Evolutionary conservation across 2,113 vertebrate species (phyloP).

Genomic region (Alexandromys fortis): DNA sequence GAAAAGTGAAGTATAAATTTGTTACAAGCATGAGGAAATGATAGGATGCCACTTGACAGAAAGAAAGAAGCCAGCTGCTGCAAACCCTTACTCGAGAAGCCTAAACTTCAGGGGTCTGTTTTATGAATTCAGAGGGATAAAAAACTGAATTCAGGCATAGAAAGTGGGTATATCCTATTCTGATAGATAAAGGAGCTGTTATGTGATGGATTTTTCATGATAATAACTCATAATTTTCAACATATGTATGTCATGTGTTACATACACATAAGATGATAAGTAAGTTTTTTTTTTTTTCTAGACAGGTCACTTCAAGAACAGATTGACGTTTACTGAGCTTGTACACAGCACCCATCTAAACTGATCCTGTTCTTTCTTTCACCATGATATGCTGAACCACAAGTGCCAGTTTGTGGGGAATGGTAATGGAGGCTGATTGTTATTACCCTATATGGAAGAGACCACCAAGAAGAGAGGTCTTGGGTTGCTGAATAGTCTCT

Average conservation of each 20-base stretch:
- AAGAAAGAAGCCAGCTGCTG: neutral
- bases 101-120: neutral
- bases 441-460: neutral
- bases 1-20: neutral
- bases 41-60: neutral
- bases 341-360: neutral
- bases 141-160: neutral
- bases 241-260: neutral
- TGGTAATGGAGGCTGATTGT: neutral
- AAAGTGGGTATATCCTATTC: neutral
- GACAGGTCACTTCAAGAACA: neutral
- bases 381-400: neutral
- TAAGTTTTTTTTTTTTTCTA: neutral
- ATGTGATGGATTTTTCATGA: neutral
- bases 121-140: too few species aligned
- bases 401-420: fast-evolving
- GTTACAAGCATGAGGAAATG: neutral
- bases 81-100: too few species aligned
- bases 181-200: neutral
- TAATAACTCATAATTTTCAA: neutral
- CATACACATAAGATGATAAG: neutral
- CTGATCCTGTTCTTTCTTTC: neutral
- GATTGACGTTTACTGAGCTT: neutral
- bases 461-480: too few species aligned
- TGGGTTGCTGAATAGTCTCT: neutral